phyloP scores from a whole-genome alignment of 1,140 invertebrate species.

The Cydia fagiglandana region DNA sequence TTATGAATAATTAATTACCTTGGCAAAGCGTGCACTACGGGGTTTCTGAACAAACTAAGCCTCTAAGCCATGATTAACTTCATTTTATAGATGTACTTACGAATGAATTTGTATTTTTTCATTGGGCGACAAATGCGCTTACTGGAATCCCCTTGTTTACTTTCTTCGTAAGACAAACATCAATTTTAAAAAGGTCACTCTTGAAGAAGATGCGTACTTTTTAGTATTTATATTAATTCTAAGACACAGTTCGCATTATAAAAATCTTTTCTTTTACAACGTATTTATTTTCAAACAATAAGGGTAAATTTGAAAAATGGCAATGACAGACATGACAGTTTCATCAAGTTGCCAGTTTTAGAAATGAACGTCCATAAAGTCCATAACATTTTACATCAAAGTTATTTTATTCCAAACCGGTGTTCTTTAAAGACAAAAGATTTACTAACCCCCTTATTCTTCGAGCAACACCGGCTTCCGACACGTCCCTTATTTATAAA shows the following conservation, averaged over 20 bases:
- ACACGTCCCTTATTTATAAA: too few relatives aligned
- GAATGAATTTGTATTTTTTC: background rate
- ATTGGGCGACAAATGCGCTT: background rate
- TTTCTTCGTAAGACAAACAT: background rate
- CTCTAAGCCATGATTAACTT: background rate
- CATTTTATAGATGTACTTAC: background rate
- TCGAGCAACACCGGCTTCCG: too few relatives aligned
- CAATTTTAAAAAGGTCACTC: background rate
- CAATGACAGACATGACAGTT: slow-evolving; percentile 1
- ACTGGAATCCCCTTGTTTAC: background rate
- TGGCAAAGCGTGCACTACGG: background rate
- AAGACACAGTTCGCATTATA: background rate
- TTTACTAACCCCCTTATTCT: too few relatives aligned
- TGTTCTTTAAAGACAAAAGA: too few relatives aligned
- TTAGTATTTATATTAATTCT: background rate
- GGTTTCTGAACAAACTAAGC: background rate
- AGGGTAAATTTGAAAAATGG: slow-evolving; percentile 11
- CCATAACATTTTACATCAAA: too few relatives aligned
- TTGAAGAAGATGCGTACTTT: background rate
- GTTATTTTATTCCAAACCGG: too few relatives aligned
- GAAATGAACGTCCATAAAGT: background rate
- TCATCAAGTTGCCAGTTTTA: background rate
- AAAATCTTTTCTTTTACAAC: background rate
- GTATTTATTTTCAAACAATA: background rate
- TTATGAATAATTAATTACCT: background rate